Conservation (phyloP, 2,888 invertebrate species). For the Lapara coniferarum region DNA sequence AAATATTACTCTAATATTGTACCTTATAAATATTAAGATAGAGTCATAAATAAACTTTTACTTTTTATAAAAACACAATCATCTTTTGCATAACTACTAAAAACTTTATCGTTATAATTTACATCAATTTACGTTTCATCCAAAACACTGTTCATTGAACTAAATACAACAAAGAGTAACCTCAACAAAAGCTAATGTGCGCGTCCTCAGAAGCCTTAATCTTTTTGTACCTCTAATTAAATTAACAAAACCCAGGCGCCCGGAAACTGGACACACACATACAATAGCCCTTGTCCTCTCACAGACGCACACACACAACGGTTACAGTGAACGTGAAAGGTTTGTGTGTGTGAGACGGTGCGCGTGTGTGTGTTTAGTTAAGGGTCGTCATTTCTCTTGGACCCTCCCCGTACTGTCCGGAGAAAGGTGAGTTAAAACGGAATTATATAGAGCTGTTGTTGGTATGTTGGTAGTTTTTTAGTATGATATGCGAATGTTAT, state of each 20-base stretch:
- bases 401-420: constrained; percentile 84
- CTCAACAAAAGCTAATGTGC: constrained; percentile 78
- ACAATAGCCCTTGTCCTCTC: constrained; percentile 46
- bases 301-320: constrained; percentile 50
- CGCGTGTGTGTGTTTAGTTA: constrained; percentile 83
- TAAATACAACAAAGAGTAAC: constrained; percentile 46
- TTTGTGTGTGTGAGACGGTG: constrained; percentile 65
- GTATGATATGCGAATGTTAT: neutral
- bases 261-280: constrained; percentile 82
- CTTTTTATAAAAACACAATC: too few species aligned
- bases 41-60: too few species aligned
- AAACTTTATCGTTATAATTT: neutral
- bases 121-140: neutral
- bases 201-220: constrained; percentile 77
- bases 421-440: constrained; percentile 82
- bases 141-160: constrained; percentile 5
- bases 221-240: constrained; percentile 84
- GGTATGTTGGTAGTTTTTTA: neutral
- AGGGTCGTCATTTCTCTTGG: constrained; percentile 85
- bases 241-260: constrained; percentile 82
- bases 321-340: constrained; percentile 50
- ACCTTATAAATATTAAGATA: too few species aligned
- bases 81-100: too few species aligned
- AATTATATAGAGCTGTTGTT: constrained; percentile 58
- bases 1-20: neutral